Evolutionary conservation across 2,113 vertebrate species (phyloP).

Genomic region (Heptranchias perlo): DNA sequence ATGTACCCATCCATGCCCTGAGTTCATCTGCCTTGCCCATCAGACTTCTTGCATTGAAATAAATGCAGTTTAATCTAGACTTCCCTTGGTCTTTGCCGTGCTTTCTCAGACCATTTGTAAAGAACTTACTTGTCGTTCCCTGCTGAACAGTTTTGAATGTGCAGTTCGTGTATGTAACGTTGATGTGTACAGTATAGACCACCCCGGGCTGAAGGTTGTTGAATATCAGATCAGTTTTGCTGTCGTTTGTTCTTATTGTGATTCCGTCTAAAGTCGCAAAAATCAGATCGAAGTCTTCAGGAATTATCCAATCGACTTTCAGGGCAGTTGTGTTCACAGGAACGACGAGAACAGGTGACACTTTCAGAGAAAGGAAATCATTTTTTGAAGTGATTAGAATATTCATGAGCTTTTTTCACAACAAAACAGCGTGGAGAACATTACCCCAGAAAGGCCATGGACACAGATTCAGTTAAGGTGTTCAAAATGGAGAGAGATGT

Average conservation of each 20-base stretch:
- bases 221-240: background rate
- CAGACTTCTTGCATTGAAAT: too few relatives aligned
- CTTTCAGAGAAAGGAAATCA: background rate
- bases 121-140: background rate
- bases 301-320: background rate
- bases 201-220: background rate
- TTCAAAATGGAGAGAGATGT: background rate
- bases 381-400: background rate
- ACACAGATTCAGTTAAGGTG: background rate
- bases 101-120: too few relatives aligned
- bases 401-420: background rate
- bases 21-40: too few relatives aligned
- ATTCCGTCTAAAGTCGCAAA: background rate
- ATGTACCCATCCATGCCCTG: too few relatives aligned
- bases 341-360: accelerated
- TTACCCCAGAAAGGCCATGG: background rate
- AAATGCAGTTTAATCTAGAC: too few relatives aligned
- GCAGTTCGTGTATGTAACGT: background rate
- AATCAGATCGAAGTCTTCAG: background rate
- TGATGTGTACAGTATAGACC: background rate
- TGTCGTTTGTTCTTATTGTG: background rate
- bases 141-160: background rate
- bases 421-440: background rate
- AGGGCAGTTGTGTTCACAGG: background rate
- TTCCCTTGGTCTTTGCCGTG: too few relatives aligned